These are phyloP conservation scores for Bombus turneri DNA, from an alignment of 1,140 invertebrate species.

Conservation along the genomic window DNA sequence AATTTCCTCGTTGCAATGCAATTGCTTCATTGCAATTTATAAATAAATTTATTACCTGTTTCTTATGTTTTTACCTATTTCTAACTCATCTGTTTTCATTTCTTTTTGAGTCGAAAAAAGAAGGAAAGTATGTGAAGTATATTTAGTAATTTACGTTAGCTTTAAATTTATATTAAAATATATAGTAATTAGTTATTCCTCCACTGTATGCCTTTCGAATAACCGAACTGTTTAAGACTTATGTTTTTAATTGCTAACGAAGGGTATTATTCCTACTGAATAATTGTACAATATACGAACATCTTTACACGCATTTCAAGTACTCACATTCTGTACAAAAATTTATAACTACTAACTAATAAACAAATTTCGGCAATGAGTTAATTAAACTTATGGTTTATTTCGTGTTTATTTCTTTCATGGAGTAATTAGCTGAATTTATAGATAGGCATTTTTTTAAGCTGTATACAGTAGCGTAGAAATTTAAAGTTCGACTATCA, in stretches of 20 bases:
- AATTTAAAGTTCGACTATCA: slow-evolving; percentile 16
- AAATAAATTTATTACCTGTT: background rate
- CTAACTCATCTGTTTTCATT: background rate
- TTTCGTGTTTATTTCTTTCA: background rate
- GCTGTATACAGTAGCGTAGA: background rate
- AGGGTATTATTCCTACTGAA: slow-evolving; percentile 38
- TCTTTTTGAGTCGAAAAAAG: background rate
- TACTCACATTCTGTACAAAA: slow-evolving; percentile 48
- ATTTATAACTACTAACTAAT: slow-evolving; percentile 53
- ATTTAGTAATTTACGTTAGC: background rate
- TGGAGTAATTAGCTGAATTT: background rate
- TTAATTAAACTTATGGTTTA: slow-evolving; percentile 30
- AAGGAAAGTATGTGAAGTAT: background rate
- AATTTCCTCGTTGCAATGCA: background rate
- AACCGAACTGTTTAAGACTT: slow-evolving; percentile 31
- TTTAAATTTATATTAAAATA: slow-evolving; percentile 6
- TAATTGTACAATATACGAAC: slow-evolving; percentile 48
- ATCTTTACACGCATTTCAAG: slow-evolving; percentile 50
- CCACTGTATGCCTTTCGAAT: slow-evolving; percentile 5
- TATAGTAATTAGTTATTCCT: slow-evolving; percentile 1
- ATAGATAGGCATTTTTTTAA: background rate
- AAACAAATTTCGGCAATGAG: slow-evolving; percentile 51
- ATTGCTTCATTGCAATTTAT: background rate
- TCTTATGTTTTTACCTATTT: background rate
- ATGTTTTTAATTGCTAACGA: slow-evolving; percentile 39